Conservation (phyloP, 2,797 vertebrate species). For the Allobates femoralis region DNA sequence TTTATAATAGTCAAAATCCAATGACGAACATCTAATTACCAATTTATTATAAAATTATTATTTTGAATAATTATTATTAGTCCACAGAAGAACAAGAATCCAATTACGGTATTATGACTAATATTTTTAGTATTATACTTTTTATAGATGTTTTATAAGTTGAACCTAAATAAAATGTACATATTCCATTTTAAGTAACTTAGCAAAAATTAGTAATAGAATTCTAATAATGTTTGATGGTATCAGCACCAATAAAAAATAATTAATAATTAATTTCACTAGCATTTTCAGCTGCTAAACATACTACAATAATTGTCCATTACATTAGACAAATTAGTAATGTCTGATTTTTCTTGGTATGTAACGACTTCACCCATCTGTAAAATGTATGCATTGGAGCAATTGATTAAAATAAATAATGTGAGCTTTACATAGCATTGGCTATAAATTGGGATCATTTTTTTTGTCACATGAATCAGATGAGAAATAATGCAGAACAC, state of each 20-base stretch:
- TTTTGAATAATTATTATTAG: no score
- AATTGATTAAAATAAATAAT: conserved; percentile 54
- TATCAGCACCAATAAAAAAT: not conserved
- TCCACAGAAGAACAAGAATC: no score
- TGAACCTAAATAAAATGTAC: not conserved
- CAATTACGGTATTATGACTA: no score
- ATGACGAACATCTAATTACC: no score
- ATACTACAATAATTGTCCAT: not conserved
- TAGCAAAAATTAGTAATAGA: not conserved
- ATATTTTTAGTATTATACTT: no score
- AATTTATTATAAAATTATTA: no score
- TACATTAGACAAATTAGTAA: conserved; percentile 38
- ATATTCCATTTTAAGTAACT: not conserved
- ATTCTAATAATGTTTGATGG: not conserved
- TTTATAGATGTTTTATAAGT: not conserved
- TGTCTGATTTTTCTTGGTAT: not conserved
- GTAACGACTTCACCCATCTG: conserved; percentile 13
- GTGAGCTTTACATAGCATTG: conserved; percentile 26
- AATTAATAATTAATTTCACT: not conserved
- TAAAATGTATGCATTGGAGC: conserved; percentile 29
- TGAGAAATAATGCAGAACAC: conserved; percentile 27
- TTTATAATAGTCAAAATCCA: no score
- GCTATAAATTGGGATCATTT: not conserved
- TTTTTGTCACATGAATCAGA: conserved; percentile 30
- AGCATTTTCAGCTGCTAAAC: conserved; percentile 4